Evolutionary conservation across 2,113 vertebrate genomes (phyloP).

Genomic region (Pleuronectes platessa): DNA sequence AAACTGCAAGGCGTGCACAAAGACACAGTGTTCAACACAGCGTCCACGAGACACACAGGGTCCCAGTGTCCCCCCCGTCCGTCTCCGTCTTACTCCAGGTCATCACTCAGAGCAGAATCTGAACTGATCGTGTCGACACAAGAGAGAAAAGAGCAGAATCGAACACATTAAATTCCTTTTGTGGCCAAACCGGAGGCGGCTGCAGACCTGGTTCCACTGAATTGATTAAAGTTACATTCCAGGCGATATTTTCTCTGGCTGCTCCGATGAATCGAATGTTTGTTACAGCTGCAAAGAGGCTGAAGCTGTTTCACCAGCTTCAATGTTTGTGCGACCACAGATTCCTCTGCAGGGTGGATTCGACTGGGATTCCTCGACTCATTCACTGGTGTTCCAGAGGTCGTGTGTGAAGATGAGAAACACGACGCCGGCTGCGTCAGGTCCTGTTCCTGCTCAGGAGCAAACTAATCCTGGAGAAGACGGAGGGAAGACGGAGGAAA

Average conservation of each 20-base stretch:
- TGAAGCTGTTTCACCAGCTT: constrained; percentile 56
- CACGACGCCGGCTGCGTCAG: neutral
- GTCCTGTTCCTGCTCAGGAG: neutral
- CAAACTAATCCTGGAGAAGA: constrained; percentile 6
- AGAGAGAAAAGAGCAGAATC: constrained; percentile 28
- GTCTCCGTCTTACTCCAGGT: constrained; percentile 19
- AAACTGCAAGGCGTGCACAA: constrained; percentile 50
- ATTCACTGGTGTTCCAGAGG: constrained; percentile 39
- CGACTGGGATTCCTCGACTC: constrained; percentile 14
- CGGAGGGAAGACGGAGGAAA: constrained; percentile 21
- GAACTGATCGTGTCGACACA: constrained; percentile 25
- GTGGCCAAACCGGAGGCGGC: constrained; percentile 63
- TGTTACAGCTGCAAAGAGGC: constrained; percentile 71
- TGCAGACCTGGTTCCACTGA: constrained; percentile 61
- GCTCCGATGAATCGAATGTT: constrained; percentile 76
- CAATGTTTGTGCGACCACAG: constrained; percentile 62
- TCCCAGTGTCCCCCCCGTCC: neutral
- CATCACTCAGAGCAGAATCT: constrained; percentile 35
- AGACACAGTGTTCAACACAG: constrained; percentile 33
- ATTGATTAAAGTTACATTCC: constrained; percentile 80
- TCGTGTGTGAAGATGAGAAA: constrained; percentile 16
- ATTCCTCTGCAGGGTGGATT: constrained; percentile 69
- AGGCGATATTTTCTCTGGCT: constrained; percentile 70
- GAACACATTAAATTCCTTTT: constrained; percentile 46
- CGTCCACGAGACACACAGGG: constrained; percentile 20